Evolutionary conservation across 2,113 vertebrate genomes (phyloP), one percentile per base, ranked within the genome.

Genomic region (Bujurquina vittata): DNA sequence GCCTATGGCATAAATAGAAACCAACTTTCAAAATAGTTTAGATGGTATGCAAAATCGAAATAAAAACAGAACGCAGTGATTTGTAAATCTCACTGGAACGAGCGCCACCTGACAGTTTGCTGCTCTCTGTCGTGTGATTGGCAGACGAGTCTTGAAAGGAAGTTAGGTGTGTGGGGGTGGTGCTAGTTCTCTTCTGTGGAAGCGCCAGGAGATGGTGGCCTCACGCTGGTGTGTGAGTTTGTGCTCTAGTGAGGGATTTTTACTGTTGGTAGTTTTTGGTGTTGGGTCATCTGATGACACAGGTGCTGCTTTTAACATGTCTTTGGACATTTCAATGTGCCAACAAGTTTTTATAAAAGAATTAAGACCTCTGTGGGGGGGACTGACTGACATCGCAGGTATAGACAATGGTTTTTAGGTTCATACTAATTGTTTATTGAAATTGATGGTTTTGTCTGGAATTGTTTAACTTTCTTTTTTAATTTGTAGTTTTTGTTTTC

Each of bases 81-180:
- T 69, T 69, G 9, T 18, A 49, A 69, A 29, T 18, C 9, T 69
- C 12, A 15, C 4, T 11, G 9, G 49, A 69, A 69, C 5, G 5
- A 69, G 0, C 26, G 22, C 15, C 63, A 69, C 40, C 63, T 49
- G 63, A 22, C 26, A 29, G 63, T 49, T 29, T 69, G 63, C 22
- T 29, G 63, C 15, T 69, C 22, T 26, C 63, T 69, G 63, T 18
- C 22, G 22, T 67, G 40, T 67, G 63, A 49, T 29, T 67, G 63
- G 40, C 63, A 49, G 63, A 49, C 15, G 6, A 69, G 63, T 49
- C 63, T 69, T 69, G 63, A 49, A 69, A 15, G 12, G 43, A 46
- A 46, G 43, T 4, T 15, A 12, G 4, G 4, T 46, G 43, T 15
- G 43, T 46, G 43, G 12, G 3, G 43, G 14, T 3, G 35, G 35